Base-by-base conservation (phyloP, 2,888 invertebrate genomes). In the Eubasilissa splendida region DNA sequence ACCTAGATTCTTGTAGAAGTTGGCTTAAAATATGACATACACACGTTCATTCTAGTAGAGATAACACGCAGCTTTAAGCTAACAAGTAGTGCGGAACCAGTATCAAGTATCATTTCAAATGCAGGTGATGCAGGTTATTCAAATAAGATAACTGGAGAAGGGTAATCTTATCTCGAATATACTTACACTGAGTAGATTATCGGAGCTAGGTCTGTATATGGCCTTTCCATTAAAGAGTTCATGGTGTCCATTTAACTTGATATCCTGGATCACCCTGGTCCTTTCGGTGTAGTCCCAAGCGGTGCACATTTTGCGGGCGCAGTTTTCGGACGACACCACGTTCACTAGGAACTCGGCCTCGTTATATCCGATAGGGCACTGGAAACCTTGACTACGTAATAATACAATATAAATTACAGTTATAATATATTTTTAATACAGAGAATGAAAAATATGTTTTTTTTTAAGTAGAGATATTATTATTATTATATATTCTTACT, bases 271-370 rank as follows among this genome's bases (percentile, higher is more conserved):
- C 56, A 59, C 22, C 14, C 8, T n/a, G 33, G 54, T 56, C 10
- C 50, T 70, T 33, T 80, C 65, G 9, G 52, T 70, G 42, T 90
- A 85, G 81, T 91, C 89, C 83, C 91, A 84, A 66, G 89, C 89
- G 3, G 88, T 85, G 54, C 90, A 89, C 63, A 90, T 89, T 78
- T 86, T 85, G 82, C 90, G 90, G 22, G 88, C 89, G 82, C 89
- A 90, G 5, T 86, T 79, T 50, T 90, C 87, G 5, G 91, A 86
- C 1, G 92, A 91, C 10, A 93, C 87, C 0, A 91, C 87, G 52
- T 92, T 91, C 4, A 97, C 93, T 87, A 95, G 96, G 87, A 95
- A 96, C 86, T 97, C 97, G 0, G 96, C 96, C 2, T 95, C 94
- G 88, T 97, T 97, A 90, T 93, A 97, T 50, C 95, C 94, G 31